These are phyloP conservation scores for Gymnarchus niloticus DNA, from an alignment of 2,113 vertebrate species.

Conservation along the genomic window DNA sequence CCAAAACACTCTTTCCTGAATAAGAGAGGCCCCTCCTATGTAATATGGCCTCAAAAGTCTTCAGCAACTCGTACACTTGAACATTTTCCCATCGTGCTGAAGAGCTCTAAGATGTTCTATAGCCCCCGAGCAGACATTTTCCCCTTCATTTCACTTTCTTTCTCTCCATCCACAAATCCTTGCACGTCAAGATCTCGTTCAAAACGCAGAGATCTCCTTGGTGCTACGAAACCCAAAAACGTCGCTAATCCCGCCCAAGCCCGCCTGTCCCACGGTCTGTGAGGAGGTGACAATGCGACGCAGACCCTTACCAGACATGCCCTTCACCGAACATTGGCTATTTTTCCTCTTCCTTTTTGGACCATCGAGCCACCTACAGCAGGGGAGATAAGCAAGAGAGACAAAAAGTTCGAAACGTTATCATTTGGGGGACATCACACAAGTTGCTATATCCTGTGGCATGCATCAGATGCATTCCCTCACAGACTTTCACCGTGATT, in stretches of 20 bases:
- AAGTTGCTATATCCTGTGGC: not conserved
- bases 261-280: not conserved
- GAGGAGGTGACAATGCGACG: not conserved
- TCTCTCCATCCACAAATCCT: not conserved
- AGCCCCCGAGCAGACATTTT: not conserved
- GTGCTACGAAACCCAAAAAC: not conserved
- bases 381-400: slow-evolving; percentile 15
- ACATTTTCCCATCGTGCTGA: too few relatives aligned
- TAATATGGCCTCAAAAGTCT: not conserved
- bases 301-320: slow-evolving; percentile 84
- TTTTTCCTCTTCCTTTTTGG: slow-evolving; percentile 95
- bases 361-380: slow-evolving; percentile 90
- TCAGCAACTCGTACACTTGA: not conserved
- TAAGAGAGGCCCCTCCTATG: not conserved
- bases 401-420: not conserved
- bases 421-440: not conserved
- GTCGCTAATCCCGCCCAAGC: not conserved
- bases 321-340: slow-evolving; percentile 98
- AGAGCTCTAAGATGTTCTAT: not conserved
- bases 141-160: not conserved
- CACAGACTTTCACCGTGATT: not conserved
- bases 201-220: not conserved
- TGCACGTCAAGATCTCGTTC: not conserved
- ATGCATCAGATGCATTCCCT: not conserved
- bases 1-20: not conserved